Conservation (phyloP, 2,888 invertebrate genomes). For the Thecophora atra region DNA sequence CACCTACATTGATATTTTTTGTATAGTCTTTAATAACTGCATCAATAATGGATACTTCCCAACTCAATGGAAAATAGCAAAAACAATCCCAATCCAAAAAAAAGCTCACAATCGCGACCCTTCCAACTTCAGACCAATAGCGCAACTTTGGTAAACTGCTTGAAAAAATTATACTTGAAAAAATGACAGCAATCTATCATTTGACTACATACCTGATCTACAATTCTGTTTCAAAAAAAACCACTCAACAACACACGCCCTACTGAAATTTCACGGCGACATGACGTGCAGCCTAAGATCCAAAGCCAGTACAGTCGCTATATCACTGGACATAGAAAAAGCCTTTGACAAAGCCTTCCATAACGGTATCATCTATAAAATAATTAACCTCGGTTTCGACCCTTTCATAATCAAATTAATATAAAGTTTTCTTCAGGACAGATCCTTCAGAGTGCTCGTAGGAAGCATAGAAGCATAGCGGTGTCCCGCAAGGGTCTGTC, state of each 20-base stretch:
- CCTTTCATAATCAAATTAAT: slow-evolving; percentile 24
- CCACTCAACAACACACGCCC: slow-evolving; percentile 32
- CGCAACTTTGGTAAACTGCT: no score
- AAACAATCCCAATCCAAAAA: slow-evolving; percentile 18
- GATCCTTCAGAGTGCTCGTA: slow-evolving; percentile 31
- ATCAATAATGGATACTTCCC: slow-evolving; percentile 31
- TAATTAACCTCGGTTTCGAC: slow-evolving; percentile 22
- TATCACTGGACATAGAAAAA: slow-evolving; percentile 37
- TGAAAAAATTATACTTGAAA: no score
- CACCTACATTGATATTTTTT: slow-evolving; percentile 15
- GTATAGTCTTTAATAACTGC: slow-evolving; percentile 35
- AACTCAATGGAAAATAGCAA: slow-evolving; percentile 13
- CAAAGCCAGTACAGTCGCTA: slow-evolving; percentile 25
- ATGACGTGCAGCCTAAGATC: slow-evolving; percentile 24
- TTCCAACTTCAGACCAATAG: no score
- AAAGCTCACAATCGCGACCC: no score
- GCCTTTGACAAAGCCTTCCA: slow-evolving; percentile 36
- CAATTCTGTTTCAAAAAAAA: slow-evolving; percentile 38
- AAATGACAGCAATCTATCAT: not conserved
- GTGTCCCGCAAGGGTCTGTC: slow-evolving; percentile 36
- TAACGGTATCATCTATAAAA: slow-evolving; percentile 29
- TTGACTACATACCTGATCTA: no score
- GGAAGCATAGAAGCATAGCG: slow-evolving; percentile 11
- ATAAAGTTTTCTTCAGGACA: not conserved
- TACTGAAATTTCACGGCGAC: slow-evolving; percentile 39